Evolutionary conservation across 1,140 invertebrate genomes (phyloP).

Genomic region (Nephila pilipes): DNA sequence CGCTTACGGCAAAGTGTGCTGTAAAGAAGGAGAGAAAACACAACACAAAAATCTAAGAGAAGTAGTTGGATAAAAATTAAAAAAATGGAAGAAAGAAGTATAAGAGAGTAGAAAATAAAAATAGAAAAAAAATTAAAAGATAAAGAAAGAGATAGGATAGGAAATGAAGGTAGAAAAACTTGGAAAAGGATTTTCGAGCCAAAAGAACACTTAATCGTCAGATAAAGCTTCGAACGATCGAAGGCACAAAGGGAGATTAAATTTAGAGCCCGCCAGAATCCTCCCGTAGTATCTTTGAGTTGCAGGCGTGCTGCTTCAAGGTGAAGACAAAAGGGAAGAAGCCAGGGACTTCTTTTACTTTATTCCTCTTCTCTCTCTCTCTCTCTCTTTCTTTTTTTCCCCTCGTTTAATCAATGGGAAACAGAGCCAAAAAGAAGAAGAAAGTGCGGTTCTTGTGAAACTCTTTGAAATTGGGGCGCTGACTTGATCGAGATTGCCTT

Average conservation of each 20-base stretch:
- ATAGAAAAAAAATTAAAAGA: constrained; percentile 22
- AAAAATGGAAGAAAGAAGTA: not conserved
- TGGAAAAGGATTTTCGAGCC: constrained; percentile 66
- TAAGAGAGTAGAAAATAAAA: not conserved
- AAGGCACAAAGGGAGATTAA: constrained; percentile 63
- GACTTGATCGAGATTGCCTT: constrained; percentile 62
- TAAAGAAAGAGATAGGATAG: constrained; percentile 25
- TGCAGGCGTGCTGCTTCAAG: constrained; percentile 51
- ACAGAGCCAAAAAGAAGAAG: constrained; percentile 29
- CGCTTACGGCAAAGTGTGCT: constrained; percentile 47
- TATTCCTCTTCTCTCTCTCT: constrained; percentile 1
- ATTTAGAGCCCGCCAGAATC: constrained; percentile 58
- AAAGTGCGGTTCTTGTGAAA: constrained; percentile 50
- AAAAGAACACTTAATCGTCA: constrained; percentile 71
- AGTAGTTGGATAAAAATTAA: not conserved
- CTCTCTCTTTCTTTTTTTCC: not conserved
- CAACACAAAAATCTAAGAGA: not conserved
- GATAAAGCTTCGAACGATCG: constrained; percentile 67
- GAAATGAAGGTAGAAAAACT: constrained; percentile 67
- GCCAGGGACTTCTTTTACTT: constrained; percentile 16
- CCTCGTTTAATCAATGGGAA: constrained; percentile 50
- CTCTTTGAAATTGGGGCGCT: constrained; percentile 60
- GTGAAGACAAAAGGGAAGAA: constrained; percentile 54
- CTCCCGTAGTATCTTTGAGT: constrained; percentile 58
- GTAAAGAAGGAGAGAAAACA: constrained; percentile 9